A percentile compares a stretch with the other conserved stretches of the same genome.
These are phyloP conservation scores for Drosophila athabasca DNA, from an alignment of 1,140 invertebrate species.

Conservation along the genomic window DNA sequence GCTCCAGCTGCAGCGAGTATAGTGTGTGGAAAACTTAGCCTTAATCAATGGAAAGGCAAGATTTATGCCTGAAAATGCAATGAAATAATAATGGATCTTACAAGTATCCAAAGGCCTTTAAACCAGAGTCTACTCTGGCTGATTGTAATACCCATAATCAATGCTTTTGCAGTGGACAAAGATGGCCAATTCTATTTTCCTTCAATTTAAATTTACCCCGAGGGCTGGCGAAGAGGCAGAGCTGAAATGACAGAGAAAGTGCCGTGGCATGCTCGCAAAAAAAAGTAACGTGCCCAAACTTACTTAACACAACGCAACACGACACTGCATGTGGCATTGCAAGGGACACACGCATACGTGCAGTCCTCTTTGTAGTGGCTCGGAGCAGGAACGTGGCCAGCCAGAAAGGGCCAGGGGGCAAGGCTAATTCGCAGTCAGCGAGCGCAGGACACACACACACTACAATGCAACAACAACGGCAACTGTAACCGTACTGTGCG, in stretches of 20 bases:
- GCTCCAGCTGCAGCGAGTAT: no score
- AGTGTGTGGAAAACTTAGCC: slow-evolving; percentile 8
- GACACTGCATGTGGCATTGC: not conserved
- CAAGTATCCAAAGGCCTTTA: not conserved
- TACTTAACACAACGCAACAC: slow-evolving; percentile 50
- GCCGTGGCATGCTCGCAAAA: slow-evolving; percentile 34
- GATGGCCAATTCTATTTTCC: slow-evolving; percentile 29
- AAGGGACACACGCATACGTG: slow-evolving; percentile 15
- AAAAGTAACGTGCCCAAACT: slow-evolving; percentile 63
- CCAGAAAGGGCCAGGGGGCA: not conserved
- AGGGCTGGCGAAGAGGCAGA: slow-evolving; percentile 50
- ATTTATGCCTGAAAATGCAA: not conserved
- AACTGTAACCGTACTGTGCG: slow-evolving; percentile 35
- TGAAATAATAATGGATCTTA: slow-evolving; percentile 25
- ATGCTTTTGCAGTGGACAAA: slow-evolving; percentile 9
- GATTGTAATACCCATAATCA: slow-evolving; percentile 1
- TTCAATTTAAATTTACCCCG: slow-evolving; percentile 18
- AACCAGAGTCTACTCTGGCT: slow-evolving; percentile 2
- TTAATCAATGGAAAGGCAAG: not conserved
- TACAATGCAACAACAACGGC: slow-evolving; percentile 36
- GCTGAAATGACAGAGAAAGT: slow-evolving; percentile 62
- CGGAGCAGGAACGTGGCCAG: slow-evolving; percentile 31
- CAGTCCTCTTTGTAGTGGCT: slow-evolving; percentile 30
- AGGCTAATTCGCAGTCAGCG: slow-evolving; percentile 68
- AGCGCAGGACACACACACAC: slow-evolving; percentile 42